A percentile compares a stretch with the other conserved stretches of the same genome.
Conservation (phyloP, 2,888 invertebrate species). For the Acrobasis suavella region DNA sequence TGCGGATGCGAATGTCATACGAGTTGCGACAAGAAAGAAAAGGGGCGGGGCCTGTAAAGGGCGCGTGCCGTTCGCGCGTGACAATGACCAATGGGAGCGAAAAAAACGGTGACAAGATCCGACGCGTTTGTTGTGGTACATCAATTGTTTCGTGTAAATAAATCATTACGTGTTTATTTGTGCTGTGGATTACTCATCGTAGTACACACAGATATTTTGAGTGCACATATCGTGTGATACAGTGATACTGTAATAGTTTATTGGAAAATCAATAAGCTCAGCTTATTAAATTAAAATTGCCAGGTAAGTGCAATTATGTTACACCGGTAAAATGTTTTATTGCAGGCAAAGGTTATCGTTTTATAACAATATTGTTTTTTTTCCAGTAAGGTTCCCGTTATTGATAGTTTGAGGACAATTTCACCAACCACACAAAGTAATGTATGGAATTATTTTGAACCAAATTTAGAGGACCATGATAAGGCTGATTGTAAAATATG, state of each 20-base stretch:
- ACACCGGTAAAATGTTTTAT: not conserved
- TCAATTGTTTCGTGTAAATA: too few species aligned
- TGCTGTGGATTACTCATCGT: conserved; percentile 9
- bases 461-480: not conserved
- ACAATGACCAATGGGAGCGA: too few species aligned
- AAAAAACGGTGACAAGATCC: too few species aligned
- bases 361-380: conserved; percentile 3
- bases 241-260: not conserved
- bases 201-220: not conserved
- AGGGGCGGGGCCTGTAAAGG: too few species aligned
- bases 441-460: conserved; percentile 9
- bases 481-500: conserved; percentile 2
- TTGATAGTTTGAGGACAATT: conserved; percentile 4
- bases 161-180: conserved; percentile 19
- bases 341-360: conserved; percentile 2
- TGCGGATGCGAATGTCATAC: too few species aligned
- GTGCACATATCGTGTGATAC: not conserved
- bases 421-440: conserved; percentile 2
- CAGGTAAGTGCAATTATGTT: conserved; percentile 5
- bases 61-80: too few species aligned
- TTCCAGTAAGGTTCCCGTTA: not conserved
- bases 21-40: too few species aligned
- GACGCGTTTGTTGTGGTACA: too few species aligned
- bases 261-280: not conserved
- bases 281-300: not conserved